phyloP scores from a whole-genome alignment of 2,888 invertebrate species.

The Drosophila tripunctata region DNA sequence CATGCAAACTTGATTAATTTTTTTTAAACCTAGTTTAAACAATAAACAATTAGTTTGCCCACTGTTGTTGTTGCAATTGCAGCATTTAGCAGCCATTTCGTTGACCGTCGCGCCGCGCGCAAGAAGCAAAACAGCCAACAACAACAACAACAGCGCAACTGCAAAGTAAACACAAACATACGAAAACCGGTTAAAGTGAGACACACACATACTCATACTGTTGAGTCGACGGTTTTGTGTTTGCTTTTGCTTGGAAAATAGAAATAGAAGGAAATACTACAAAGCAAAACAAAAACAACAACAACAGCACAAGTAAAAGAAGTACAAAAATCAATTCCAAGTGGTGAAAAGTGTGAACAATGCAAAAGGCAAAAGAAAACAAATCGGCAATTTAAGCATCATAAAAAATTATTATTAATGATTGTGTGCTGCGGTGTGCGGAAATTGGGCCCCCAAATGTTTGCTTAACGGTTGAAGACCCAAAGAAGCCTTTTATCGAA shows the following conservation, averaged over 20 bases:
- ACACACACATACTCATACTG: conserved; percentile 23
- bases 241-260: conserved; percentile 54
- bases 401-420: conserved; percentile 32
- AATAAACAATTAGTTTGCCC: conserved; percentile 43
- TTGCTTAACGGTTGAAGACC: conserved; percentile 34
- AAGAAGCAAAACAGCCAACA: conserved; percentile 23
- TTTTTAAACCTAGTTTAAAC: conserved; percentile 34
- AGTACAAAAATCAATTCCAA: conserved; percentile 39
- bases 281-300: conserved; percentile 26
- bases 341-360: conserved; percentile 45
- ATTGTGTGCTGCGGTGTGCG: conserved; percentile 29
- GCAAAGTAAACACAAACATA: conserved; percentile 59
- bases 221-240: conserved; percentile 38
- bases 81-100: conserved; percentile 29
- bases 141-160: conserved; percentile 35
- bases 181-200: conserved; percentile 61
- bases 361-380: conserved; percentile 31
- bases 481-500: conserved; percentile 46
- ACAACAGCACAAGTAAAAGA: conserved; percentile 1
- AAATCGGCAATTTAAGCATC: conserved; percentile 30
- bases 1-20: conserved; percentile 29
- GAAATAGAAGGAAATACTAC: conserved; percentile 44
- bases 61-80: conserved; percentile 42
- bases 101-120: conserved; percentile 35
- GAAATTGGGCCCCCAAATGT: conserved; percentile 24